Base-by-base conservation (phyloP, 2,113 vertebrate genomes). In the Thinocorus orbignyianus region DNA sequence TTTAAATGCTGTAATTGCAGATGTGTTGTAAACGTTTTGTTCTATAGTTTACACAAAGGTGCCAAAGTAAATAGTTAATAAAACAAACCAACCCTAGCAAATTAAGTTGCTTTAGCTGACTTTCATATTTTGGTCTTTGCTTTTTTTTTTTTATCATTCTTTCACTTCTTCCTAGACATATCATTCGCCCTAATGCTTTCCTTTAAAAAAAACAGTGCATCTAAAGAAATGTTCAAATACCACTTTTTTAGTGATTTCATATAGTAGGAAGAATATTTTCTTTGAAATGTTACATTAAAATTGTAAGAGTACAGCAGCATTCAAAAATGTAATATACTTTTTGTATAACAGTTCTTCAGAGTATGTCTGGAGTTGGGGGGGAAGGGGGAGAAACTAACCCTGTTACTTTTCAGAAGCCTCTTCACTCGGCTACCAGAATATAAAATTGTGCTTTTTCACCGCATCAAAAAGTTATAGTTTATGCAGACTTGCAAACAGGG, bases 301-400 rank as follows among this genome's bases (percentile, higher is more conserved):
- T 95, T 95, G 82, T 96, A 95, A 97, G 97, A 98, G 97, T 98
- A 96, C 97, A 98, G 97, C 97, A 97, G 97, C 97, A 98, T 98
- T 98, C 97, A 95, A 96, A 97, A 96, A 96, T 97, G 97, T 98
- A 97, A 97, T 97, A 95, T 96, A 96, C 91, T 97, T 97, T 98
- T 97, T 96, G 94, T 98, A 95, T 96, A 96, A 95, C 84, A 96
- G 79, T 95, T 87, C 90, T 97, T 96, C 96, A 96, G 83, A 96
- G 93, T 94, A 94, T 91, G 64, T 97, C 91, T 97, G 97, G 91
- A 95, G 94, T 61, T 70, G 73, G 94, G 80, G 82, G 42, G 33
- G 33, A 22, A 33, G 26, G 62, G 60, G 10, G 46, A 10, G 24
- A 46, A 96, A 62, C 44, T 83, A 93, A 95, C 65, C 81, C 95